Conservation (phyloP, 2,888 invertebrate genomes). For the Tetrapedia diversipes region DNA sequence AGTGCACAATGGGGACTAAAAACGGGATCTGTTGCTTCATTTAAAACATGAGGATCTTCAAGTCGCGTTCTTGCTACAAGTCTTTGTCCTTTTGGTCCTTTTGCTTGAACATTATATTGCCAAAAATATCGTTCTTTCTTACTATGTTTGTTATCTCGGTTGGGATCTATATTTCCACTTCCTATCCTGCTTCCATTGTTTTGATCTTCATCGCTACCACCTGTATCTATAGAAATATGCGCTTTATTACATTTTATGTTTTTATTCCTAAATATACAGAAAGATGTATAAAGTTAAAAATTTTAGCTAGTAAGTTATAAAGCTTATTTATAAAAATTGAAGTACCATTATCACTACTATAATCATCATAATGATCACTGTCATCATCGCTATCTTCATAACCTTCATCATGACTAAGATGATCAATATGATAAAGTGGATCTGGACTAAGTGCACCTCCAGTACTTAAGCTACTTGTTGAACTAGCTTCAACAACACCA, state of each 20-base stretch:
- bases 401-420: slow-evolving; percentile 92
- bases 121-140: slow-evolving; percentile 96
- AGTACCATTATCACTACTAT: slow-evolving; percentile 91
- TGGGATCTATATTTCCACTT: slow-evolving; percentile 74
- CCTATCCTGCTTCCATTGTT: slow-evolving; percentile 79
- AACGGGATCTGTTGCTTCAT: slow-evolving; percentile 97
- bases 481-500: slow-evolving; percentile 90
- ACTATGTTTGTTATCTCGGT: slow-evolving; percentile 71
- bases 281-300: not conserved
- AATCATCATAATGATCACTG: slow-evolving; percentile 93
- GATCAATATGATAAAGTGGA: slow-evolving; percentile 84
- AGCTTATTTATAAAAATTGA: slow-evolving; percentile 24
- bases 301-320: slow-evolving; percentile 1
- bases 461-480: slow-evolving; percentile 91
- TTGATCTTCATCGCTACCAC: slow-evolving; percentile 85
- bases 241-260: not conserved
- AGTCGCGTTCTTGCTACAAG: slow-evolving; percentile 92
- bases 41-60: slow-evolving; percentile 95
- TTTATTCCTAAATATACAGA: not conserved
- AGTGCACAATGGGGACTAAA: slow-evolving; percentile 96
- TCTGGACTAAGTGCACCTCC: slow-evolving; percentile 93
- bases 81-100: slow-evolving; percentile 97
- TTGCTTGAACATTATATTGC: slow-evolving; percentile 99
- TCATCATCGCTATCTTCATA: slow-evolving; percentile 93
- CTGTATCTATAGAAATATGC: slow-evolving; percentile 84